Percentiles rank a stretch among this genome's conserved stretches.
Evolutionary conservation across 2,113 vertebrate species (phyloP).

Genomic region (Zosterops borbonicus): DNA sequence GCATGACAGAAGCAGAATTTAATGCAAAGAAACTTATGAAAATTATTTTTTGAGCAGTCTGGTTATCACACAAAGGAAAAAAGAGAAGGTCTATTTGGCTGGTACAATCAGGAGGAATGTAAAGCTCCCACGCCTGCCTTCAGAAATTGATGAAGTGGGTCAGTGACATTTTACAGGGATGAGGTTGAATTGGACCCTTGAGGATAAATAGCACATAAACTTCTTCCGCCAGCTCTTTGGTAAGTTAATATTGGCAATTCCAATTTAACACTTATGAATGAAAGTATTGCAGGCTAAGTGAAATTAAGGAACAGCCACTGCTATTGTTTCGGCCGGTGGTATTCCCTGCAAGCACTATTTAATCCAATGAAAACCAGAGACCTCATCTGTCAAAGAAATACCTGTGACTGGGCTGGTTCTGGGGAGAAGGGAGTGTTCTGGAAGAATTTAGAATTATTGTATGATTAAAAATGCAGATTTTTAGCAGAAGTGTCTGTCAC

Average conservation of each 20-base stretch:
- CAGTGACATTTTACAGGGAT: conserved; percentile 69
- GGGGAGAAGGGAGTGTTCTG: background rate
- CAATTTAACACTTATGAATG: conserved; percentile 52
- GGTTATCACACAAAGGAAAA: background rate
- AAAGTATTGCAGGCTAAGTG: conserved; percentile 59
- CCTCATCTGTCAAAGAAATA: conserved; percentile 36
- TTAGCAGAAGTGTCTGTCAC: background rate
- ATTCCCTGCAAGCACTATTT: background rate
- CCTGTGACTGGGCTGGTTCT: background rate
- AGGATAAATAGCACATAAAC: conserved; percentile 55
- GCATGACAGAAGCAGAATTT: background rate
- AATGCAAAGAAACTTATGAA: background rate
- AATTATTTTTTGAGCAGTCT: background rate
- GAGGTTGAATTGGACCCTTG: conserved; percentile 46
- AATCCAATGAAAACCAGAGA: conserved; percentile 40
- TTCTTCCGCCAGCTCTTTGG: conserved; percentile 32
- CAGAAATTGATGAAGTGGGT: conserved; percentile 68
- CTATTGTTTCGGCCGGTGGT: background rate
- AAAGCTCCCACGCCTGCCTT: conserved; percentile 21
- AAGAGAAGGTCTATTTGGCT: background rate
- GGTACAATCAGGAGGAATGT: background rate
- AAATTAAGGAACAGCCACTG: conserved; percentile 40
- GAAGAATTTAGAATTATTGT: background rate
- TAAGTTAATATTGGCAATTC: conserved; percentile 59
- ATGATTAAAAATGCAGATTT: background rate